Percentiles rank a stretch among this genome's conserved stretches.
phyloP scores from a whole-genome alignment of 37 sponge, comb jelly and placozoan species.

The Aphrocallistes beatrix region DNA sequence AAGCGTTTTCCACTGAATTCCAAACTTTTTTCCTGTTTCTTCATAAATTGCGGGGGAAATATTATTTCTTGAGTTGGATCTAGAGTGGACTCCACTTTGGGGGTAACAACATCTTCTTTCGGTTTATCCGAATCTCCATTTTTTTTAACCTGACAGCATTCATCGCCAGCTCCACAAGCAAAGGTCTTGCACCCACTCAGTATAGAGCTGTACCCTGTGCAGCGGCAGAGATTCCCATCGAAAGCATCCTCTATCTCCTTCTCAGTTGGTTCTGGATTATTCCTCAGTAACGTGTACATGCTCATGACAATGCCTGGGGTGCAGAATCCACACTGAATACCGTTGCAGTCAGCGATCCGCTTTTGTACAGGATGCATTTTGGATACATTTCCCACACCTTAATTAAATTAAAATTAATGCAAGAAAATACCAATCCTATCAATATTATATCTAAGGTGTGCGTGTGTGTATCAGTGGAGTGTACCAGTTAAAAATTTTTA shows the following conservation, averaged over 20 bases:
- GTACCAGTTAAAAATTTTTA: too few species aligned
- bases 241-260: conserved; percentile 62
- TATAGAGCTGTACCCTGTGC: conserved; percentile 80
- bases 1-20: conserved; percentile 33
- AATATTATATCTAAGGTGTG: too few species aligned
- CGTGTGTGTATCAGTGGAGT: too few species aligned
- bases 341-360: conserved; percentile 64
- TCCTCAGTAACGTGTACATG: conserved; percentile 81
- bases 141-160: conserved; percentile 33
- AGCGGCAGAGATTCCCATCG: conserved; percentile 79
- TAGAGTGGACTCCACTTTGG: conserved; percentile 27
- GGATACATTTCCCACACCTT: too few species aligned
- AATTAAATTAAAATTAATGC: too few species aligned
- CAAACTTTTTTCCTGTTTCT: too few species aligned
- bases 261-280: conserved; percentile 48
- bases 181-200: conserved; percentile 73
- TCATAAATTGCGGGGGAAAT: conserved; percentile 65
- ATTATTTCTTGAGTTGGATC: conserved; percentile 73
- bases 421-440: too few species aligned
- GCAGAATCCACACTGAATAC: conserved; percentile 86
- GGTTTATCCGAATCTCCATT: too few species aligned
- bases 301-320: conserved; percentile 91
- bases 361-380: conserved; percentile 68
- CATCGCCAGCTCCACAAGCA: neutral
- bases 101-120: neutral